Percentiles rank a stretch among this genome's conserved stretches.
phyloP scores from a whole-genome alignment of 2,113 vertebrate species.

The Corvus hawaiiensis region DNA sequence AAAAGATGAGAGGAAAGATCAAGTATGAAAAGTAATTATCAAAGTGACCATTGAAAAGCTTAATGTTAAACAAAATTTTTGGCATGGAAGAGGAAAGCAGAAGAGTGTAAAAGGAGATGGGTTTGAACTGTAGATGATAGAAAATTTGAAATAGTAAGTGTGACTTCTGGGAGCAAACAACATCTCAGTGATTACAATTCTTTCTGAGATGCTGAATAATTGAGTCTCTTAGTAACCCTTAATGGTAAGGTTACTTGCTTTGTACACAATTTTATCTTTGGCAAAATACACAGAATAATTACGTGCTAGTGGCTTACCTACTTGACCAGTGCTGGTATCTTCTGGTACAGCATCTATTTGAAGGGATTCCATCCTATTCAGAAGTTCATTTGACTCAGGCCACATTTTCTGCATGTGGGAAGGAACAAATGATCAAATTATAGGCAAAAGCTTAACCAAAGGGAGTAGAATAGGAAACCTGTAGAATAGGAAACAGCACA shows the following conservation, averaged over 20 bases:
- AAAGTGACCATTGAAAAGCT: not conserved
- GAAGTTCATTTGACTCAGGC: constrained; percentile 69
- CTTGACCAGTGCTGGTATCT: constrained; percentile 54
- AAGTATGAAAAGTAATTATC: not conserved
- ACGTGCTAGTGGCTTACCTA: constrained; percentile 47
- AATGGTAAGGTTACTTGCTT: not conserved
- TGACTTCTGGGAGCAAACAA: not conserved
- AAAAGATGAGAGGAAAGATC: not conserved
- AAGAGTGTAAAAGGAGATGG: not conserved
- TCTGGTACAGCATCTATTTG: constrained; percentile 66
- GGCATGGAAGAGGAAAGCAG: not conserved
- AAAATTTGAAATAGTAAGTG: not conserved
- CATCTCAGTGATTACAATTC: not conserved
- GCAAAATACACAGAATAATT: not conserved
- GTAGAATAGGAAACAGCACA: not conserved
- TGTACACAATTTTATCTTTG: not conserved
- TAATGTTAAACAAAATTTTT: not conserved
- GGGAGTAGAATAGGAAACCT: not conserved
- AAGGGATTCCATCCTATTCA: constrained; percentile 81
- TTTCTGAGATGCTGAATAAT: not conserved
- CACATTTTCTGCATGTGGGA: constrained; percentile 68
- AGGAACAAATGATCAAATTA: not conserved
- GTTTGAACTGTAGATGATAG: not conserved
- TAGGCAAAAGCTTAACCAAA: not conserved
- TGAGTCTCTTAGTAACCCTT: not conserved